phyloP scores from a whole-genome alignment of 2,113 vertebrate species.

The Triplophysa rosa region DNA sequence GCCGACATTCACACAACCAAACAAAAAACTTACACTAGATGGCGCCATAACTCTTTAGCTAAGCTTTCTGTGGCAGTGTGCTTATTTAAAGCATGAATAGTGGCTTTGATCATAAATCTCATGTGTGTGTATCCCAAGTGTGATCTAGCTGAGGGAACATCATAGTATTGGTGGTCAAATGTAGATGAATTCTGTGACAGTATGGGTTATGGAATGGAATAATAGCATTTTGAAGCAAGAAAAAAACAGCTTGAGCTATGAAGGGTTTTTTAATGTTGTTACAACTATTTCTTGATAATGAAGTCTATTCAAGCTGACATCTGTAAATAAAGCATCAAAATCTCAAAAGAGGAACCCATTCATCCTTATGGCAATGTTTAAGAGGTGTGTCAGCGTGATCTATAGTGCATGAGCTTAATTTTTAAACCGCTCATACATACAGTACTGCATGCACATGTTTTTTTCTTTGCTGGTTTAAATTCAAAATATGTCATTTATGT shows the following conservation, averaged over 20 bases:
- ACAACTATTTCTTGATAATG: background rate
- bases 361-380: too few relatives aligned
- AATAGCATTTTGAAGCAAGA: background rate
- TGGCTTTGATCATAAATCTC: conserved; percentile 17
- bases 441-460: too few relatives aligned
- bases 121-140: background rate
- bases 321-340: background rate
- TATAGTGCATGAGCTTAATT: background rate
- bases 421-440: background rate
- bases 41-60: conserved; percentile 49
- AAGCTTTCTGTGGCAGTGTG: background rate
- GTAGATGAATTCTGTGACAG: background rate
- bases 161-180: too few relatives aligned
- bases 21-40: conserved; percentile 45
- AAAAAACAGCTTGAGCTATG: background rate
- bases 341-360: background rate
- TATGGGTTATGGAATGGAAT: background rate
- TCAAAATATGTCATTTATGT: too few relatives aligned
- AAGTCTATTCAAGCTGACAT: background rate
- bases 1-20: background rate
- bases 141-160: too few relatives aligned
- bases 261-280: background rate
- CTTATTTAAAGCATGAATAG: conserved; percentile 29
- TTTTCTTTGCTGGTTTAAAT: too few relatives aligned
- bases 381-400: too few relatives aligned